These are phyloP conservation scores for Arenicola marina DNA, from an alignment of 2,888 invertebrate species.

Conservation along the genomic window DNA sequence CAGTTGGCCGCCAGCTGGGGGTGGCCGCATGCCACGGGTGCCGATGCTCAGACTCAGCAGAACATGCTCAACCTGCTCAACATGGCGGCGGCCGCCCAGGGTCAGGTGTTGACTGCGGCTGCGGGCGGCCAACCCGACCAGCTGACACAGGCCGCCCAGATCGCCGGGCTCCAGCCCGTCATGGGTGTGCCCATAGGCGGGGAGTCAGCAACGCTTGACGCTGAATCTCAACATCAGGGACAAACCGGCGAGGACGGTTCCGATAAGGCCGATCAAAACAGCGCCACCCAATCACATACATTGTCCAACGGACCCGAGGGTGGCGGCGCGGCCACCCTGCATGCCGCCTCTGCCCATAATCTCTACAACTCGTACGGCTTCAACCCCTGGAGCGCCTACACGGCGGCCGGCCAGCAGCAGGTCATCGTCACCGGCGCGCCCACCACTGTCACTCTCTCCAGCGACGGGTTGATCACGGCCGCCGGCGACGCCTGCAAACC, in stretches of 20 bases:
- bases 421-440: neutral
- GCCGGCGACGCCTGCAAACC: conserved; percentile 1
- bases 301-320: neutral
- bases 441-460: neutral
- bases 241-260: neutral
- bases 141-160: conserved; percentile 4
- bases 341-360: conserved; percentile 22
- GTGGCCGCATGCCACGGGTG: too few species aligned
- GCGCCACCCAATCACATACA: neutral
- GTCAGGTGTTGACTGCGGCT: too few species aligned
- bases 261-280: neutral
- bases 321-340: neutral
- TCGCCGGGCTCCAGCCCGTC: conserved; percentile 3
- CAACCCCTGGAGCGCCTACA: conserved; percentile 26
- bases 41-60: conserved; percentile 1
- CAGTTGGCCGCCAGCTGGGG: too few species aligned
- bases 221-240: neutral
- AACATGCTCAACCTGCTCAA: neutral
- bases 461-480: neutral
- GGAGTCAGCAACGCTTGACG: neutral
- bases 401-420: conserved; percentile 9
- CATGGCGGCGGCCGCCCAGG: neutral
- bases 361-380: conserved; percentile 32
- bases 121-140: conserved; percentile 5
- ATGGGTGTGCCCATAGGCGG: neutral